Conservation (phyloP, 2,888 invertebrate species). For the Argyresthia goedartella region DNA sequence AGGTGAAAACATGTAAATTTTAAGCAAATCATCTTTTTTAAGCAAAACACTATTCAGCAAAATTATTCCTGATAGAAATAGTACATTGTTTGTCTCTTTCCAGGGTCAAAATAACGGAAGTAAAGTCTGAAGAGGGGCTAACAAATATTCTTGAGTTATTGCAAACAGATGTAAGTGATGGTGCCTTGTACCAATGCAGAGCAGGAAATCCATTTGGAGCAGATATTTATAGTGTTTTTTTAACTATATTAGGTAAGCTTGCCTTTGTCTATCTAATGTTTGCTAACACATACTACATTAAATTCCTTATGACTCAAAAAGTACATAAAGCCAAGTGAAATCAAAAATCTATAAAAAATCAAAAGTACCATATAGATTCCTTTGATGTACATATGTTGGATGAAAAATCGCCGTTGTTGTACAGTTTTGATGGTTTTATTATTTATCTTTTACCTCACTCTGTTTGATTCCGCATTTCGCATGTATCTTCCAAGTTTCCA, state of each 20-base stretch:
- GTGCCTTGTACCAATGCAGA: constrained; percentile 57
- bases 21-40: too few relatives aligned
- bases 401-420: too few relatives aligned
- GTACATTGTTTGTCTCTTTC: background rate
- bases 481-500: too few relatives aligned
- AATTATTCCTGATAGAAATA: background rate
- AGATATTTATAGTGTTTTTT: constrained; percentile 46
- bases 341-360: too few relatives aligned
- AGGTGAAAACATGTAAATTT: too few relatives aligned
- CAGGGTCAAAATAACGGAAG: constrained; percentile 60
- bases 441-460: too few relatives aligned
- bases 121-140: constrained; percentile 55
- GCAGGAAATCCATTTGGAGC: constrained; percentile 63
- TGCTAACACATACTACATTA: background rate
- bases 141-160: constrained; percentile 47
- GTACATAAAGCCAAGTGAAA: background rate
- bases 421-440: too few relatives aligned
- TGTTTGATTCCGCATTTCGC: too few relatives aligned
- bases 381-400: too few relatives aligned
- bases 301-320: background rate
- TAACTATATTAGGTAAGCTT: constrained; percentile 54
- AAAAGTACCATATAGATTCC: too few relatives aligned
- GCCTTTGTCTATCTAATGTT: background rate
- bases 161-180: constrained; percentile 55
- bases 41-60: background rate